Conservation (phyloP, 2,797 vertebrate genomes). For the Cyprinella venusta region DNA sequence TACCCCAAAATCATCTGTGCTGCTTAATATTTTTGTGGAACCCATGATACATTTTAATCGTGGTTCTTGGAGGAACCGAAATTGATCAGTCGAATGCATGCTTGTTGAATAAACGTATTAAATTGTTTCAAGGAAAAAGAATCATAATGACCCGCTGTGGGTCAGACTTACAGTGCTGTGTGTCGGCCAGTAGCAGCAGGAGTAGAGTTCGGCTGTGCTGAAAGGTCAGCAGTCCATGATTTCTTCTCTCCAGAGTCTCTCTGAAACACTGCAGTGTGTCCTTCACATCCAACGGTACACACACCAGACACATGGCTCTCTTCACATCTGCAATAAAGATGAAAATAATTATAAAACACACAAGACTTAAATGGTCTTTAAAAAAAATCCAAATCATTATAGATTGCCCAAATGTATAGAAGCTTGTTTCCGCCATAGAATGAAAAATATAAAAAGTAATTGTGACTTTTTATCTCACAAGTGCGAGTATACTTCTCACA, state of each 20-base stretch:
- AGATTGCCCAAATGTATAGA: not conserved
- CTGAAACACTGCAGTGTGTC: constrained; percentile 85
- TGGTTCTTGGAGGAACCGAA: not conserved
- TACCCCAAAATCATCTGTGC: not conserved
- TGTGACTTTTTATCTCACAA: no score
- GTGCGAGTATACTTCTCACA: no score
- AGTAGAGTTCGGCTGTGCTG: constrained; percentile 87
- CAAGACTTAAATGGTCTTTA: not conserved
- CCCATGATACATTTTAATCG: not conserved
- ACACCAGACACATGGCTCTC: constrained; percentile 76
- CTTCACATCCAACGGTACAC: constrained; percentile 87
- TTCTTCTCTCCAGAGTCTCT: constrained; percentile 80
- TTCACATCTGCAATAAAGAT: constrained; percentile 71
- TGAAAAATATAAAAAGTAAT: no score
- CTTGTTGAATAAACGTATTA: not conserved
- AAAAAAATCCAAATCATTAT: not conserved
- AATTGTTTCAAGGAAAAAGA: not conserved
- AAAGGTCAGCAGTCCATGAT: constrained; percentile 78
- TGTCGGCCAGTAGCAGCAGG: constrained; percentile 82
- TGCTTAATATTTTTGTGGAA: not conserved
- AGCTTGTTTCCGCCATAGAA: no score
- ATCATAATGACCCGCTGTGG: not conserved
- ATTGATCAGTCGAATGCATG: not conserved
- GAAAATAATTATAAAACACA: constrained; percentile 32
- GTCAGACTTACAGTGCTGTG: constrained; percentile 77